Base-by-base conservation (phyloP, 2,113 vertebrate genomes). In the Corydoras maculifer region DNA sequence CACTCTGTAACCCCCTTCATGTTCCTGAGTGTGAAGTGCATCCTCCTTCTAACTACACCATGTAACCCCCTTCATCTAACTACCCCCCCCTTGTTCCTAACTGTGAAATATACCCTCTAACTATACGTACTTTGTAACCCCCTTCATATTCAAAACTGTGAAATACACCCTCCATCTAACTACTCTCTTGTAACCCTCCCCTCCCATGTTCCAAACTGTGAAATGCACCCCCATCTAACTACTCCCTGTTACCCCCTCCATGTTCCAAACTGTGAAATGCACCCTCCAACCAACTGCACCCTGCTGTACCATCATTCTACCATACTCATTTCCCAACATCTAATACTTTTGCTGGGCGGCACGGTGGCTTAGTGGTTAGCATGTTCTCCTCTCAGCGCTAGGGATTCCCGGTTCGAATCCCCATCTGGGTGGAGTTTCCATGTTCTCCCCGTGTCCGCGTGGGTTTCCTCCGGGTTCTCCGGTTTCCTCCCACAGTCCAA, bases 181-280 rank as follows among this genome's bases (percentile, higher is more conserved):
- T 54, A 58, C 53, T 4, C 14, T 58, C 53, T 29, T 43, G 31
- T 57, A 6, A 31, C 6, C 66, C 54, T 31, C 66, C 66, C 49
- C 32, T 72, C 75, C 75, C 75, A 65, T 84, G 82, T 78, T 76
- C 79, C 31, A 67, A 49, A 71, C 73, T 75, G 84, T 71, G 79
- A 73, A 82, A 76, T 81, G 2, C 89, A 58, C 69, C 18, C 69
- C 32, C 49, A 9, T 11, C 18, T 25, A 25, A 25, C 18, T 25
- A 25, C 11, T 1, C 49, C 49, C 2, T 11, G 7, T 51, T 1
- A 9, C 49, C 11, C 7, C 62, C n/a, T 0, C 53, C 31, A 25
- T 57, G 30, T 11, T 11, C 7, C 49, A 8, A 7, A 50, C 49
- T 50, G 49, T 8, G 7, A 50, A 50, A 50, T 8, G 7, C 49